A percentile compares a stretch with the other conserved stretches of the same genome.
phyloP scores from a whole-genome alignment of 2,888 invertebrate genomes.

The Lasioglossum malachurum region DNA sequence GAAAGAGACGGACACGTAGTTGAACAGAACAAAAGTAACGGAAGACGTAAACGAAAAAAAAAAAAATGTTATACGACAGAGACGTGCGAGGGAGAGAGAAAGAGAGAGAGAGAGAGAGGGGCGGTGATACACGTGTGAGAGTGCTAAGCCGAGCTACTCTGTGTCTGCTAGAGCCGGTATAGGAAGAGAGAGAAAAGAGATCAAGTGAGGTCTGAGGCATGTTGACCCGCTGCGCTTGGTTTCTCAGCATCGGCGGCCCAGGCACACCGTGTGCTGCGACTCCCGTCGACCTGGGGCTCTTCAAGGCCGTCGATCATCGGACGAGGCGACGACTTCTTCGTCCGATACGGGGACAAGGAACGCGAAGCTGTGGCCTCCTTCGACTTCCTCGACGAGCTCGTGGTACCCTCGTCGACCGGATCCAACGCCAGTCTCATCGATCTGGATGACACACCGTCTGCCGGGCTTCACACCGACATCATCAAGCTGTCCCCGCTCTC shows the following conservation, averaged over 20 bases:
- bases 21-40: background rate
- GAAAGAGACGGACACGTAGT: conserved; percentile 20
- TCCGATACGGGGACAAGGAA: conserved; percentile 91
- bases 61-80: conserved; percentile 30
- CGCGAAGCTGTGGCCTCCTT: conserved; percentile 92
- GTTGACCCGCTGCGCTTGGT: conserved; percentile 80
- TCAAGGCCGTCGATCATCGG: conserved; percentile 91
- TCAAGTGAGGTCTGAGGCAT: conserved; percentile 80
- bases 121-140: conserved; percentile 69
- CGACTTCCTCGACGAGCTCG: conserved; percentile 91
- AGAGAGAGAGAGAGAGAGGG: conserved; percentile 57
- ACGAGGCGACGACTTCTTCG: conserved; percentile 91
- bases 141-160: conserved; percentile 83
- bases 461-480: conserved; percentile 71
- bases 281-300: conserved; percentile 83
- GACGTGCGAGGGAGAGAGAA: conserved; percentile 49
- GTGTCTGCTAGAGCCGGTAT: conserved; percentile 80
- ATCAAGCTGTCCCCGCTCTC: conserved; percentile 80
- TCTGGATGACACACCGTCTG: conserved; percentile 65
- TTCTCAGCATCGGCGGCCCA: conserved; percentile 84
- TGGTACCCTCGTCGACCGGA: conserved; percentile 60
- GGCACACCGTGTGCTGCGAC: conserved; percentile 82
- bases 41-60: background rate
- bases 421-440: conserved; percentile 69
- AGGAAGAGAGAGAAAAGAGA: conserved; percentile 74